Evolutionary conservation across 2,888 invertebrate genomes (phyloP).

Genomic region (Podotricha telesiphe): DNA sequence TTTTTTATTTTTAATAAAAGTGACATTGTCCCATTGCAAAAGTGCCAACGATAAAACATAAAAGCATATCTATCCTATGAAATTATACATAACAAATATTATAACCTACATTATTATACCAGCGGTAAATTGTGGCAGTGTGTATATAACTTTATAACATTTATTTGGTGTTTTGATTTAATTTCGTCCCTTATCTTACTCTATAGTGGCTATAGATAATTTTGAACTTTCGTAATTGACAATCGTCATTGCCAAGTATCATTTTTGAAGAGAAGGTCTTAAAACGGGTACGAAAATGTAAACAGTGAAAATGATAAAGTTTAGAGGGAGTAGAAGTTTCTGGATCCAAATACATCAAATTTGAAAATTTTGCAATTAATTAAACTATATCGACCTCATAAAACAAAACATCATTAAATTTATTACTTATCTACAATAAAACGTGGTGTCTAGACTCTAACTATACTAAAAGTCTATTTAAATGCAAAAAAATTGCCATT

Average conservation of each 20-base stretch:
- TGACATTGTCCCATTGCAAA: slow-evolving; percentile 12
- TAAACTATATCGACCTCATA: slow-evolving; percentile 25
- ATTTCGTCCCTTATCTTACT: slow-evolving; percentile 39
- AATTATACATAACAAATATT: slow-evolving; percentile 44
- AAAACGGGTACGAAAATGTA: slow-evolving; percentile 30
- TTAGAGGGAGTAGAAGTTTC: not conserved
- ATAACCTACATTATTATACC: slow-evolving; percentile 43
- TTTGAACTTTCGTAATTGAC: slow-evolving; percentile 53
- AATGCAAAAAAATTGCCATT: slow-evolving; percentile 36
- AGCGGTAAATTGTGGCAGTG: slow-evolving; percentile 55
- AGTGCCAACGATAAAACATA: slow-evolving; percentile 33
- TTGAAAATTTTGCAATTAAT: slow-evolving; percentile 12
- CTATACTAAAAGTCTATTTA: slow-evolving; percentile 37
- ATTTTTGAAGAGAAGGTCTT: slow-evolving; percentile 25
- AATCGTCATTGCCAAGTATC: slow-evolving; percentile 30
- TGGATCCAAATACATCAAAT: not conserved
- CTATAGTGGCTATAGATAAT: slow-evolving; percentile 40
- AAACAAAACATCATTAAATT: slow-evolving; percentile 27
- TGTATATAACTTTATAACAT: slow-evolving; percentile 41
- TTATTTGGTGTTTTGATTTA: slow-evolving; percentile 50
- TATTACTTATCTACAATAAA: slow-evolving; percentile 37
- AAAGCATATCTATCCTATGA: slow-evolving; percentile 46
- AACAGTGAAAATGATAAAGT: slow-evolving; percentile 24
- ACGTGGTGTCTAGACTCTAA: slow-evolving; percentile 37
- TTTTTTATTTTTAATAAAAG: not conserved